Evolutionary conservation across 1,140 invertebrate species (phyloP).

Genomic region (Scaptomyza montana): DNA sequence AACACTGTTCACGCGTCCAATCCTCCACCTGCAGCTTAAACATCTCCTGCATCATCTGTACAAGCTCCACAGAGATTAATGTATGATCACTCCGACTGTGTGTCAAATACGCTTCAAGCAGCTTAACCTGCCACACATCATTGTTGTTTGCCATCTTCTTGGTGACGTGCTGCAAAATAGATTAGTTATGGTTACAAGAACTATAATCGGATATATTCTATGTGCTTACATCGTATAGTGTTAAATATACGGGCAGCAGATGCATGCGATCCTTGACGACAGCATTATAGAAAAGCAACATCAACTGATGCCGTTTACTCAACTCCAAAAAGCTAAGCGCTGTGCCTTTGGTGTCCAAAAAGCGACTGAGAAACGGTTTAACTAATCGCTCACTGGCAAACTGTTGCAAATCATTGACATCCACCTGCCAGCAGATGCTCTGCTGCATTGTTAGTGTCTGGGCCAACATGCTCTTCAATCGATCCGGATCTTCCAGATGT

Average conservation of each 20-base stretch:
- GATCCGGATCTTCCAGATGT: conserved; percentile 94
- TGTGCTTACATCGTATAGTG: conserved; percentile 87
- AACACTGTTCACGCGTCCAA: conserved; percentile 40
- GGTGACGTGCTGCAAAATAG: conserved; percentile 50
- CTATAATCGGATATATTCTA: too few relatives aligned
- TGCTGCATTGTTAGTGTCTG: conserved; percentile 93
- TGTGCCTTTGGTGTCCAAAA: conserved; percentile 84
- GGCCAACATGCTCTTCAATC: conserved; percentile 92
- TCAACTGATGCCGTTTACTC: conserved; percentile 88
- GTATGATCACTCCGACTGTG: conserved; percentile 47
- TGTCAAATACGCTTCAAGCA: conserved; percentile 60
- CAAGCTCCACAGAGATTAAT: conserved; percentile 69
- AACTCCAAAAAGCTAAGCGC: conserved; percentile 81
- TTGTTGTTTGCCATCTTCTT: conserved; percentile 57
- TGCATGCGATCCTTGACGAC: conserved; percentile 93
- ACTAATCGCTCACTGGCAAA: conserved; percentile 89
- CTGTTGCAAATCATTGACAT: conserved; percentile 88
- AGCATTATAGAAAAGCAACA: conserved; percentile 92
- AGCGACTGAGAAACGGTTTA: conserved; percentile 87
- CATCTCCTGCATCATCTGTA: conserved; percentile 71
- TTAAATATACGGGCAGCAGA: conserved; percentile 90
- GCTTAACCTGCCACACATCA: conserved; percentile 81
- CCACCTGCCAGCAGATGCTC: conserved; percentile 82
- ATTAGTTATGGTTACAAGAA: not conserved
- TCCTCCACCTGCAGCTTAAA: conserved; percentile 68